Conservation (phyloP, 2,888 invertebrate genomes). For the Eledone cirrhosa region DNA sequence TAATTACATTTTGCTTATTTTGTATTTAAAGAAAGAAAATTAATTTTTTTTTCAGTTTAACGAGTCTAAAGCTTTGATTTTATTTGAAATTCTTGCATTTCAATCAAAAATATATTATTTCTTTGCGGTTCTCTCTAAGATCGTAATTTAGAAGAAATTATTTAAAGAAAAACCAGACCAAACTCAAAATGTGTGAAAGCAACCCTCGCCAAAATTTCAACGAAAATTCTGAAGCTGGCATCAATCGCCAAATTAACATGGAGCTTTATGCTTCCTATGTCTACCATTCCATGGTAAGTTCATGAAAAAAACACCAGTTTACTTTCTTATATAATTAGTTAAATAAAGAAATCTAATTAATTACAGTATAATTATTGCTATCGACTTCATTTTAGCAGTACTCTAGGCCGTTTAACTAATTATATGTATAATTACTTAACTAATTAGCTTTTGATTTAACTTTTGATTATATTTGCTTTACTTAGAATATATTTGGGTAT, state of each 20-base stretch:
- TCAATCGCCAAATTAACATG: constrained; percentile 67
- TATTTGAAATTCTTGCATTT: not conserved
- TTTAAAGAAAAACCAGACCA: not conserved
- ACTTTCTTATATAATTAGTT: not conserved
- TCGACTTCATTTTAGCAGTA: too few species aligned
- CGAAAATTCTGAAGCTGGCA: constrained; percentile 62
- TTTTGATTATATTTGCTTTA: too few species aligned
- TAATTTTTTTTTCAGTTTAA: not conserved
- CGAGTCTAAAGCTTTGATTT: not conserved
- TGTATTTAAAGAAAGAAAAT: too few species aligned
- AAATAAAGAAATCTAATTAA: not conserved
- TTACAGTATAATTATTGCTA: not conserved
- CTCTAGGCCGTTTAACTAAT: too few species aligned
- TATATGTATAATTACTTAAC: too few species aligned
- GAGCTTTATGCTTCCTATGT: constrained; percentile 66
- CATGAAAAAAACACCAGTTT: not conserved
- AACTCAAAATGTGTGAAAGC: constrained; percentile 14
- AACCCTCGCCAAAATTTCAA: constrained; percentile 66
- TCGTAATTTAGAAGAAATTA: too few species aligned
- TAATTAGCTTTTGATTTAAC: too few species aligned
- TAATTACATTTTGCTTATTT: too few species aligned
- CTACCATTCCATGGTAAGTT: constrained; percentile 65
- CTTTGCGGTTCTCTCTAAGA: too few species aligned
- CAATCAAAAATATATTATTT: too few species aligned
- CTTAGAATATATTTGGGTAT: too few species aligned